Percentiles rank a stretch among this genome's conserved stretches.
phyloP scores from a whole-genome alignment of 1,140 invertebrate species.

The Phortica variegata region DNA sequence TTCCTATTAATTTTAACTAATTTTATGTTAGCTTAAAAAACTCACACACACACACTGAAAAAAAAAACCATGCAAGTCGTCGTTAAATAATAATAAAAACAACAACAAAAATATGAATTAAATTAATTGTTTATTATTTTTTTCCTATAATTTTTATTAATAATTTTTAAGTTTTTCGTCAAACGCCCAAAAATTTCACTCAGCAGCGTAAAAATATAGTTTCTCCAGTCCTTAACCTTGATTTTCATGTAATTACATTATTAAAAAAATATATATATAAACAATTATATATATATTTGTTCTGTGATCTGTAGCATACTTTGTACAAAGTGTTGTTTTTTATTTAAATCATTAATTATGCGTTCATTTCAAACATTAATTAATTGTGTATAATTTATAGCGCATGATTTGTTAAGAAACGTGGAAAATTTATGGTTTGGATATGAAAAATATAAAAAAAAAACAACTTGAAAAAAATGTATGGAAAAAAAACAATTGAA shows the following conservation, averaged over 20 bases:
- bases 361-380: slow-evolving; percentile 31
- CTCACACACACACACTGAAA: slow-evolving; percentile 10
- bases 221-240: slow-evolving; percentile 16
- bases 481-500: slow-evolving; percentile 16
- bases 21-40: slow-evolving; percentile 11
- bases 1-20: slow-evolving; percentile 47
- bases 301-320: slow-evolving; percentile 56
- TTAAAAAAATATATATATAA: slow-evolving; percentile 36
- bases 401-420: slow-evolving; percentile 7
- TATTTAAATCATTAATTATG: slow-evolving; percentile 42
- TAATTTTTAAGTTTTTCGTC: slow-evolving; percentile 32
- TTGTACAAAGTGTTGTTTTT: slow-evolving; percentile 54
- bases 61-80: slow-evolving; percentile 23
- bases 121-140: slow-evolving; percentile 30
- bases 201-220: no score
- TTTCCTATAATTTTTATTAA: slow-evolving; percentile 13
- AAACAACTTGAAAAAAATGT: slow-evolving; percentile 8
- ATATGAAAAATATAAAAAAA: slow-evolving; percentile 20
- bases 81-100: no score
- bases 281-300: slow-evolving; percentile 39
- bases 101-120: slow-evolving; percentile 47
- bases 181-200: no score
- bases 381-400: slow-evolving; percentile 20
- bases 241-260: no score
- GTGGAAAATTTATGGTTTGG: neutral